Evolutionary conservation across 2,113 vertebrate species (phyloP), one percentile per base, ranked within the genome.

Genomic region (Triplophysa dalaica): DNA sequence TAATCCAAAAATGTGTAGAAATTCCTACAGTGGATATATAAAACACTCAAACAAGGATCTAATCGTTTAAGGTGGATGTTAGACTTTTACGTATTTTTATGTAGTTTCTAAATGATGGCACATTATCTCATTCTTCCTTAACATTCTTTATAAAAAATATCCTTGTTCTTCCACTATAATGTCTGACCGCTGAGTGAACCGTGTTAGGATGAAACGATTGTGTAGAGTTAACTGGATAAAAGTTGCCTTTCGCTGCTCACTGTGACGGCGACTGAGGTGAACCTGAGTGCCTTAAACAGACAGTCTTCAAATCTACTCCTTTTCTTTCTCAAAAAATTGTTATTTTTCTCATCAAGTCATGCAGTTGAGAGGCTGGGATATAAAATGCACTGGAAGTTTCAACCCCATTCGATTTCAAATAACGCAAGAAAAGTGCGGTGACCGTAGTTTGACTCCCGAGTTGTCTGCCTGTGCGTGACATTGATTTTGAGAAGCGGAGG

Each of bases 391-490:
- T 72, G 69, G 82, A 88, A 88, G 74, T 70, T 85, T 86, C 52
- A 52, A 77, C 72, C 56, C 86, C 87, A 62, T 79, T 88, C 81
- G 70, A 79, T 86, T 85, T 79, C 70, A 54, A 74, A 84, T 81
- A 82, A 83, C 76, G 82, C 65, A 65, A 74, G 85, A 77, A 85
- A 58, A 78, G 87, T 45, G 81, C 26, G 82, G 78, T 91, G 91
- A 90, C 90, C 90, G 87, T 83, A 89, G 88, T 88, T 91, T 91
- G 91, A 92, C 91, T 91, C 87, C 82, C 52, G 64, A 81, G 68
- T 86, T 87, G 87, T 89, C 89, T 87, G 86, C 83, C 83, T 83
- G 70, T 21, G 26, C 81, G 86, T 87, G 89, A 82, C 87, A 88
- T 81, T 52, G 77, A 83, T 87, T 87, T 91, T 82, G 58, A 70